These are phyloP conservation scores for Mongoloraphidia duomilia DNA, from an alignment of 2,888 invertebrate species.

Conservation along the genomic window DNA sequence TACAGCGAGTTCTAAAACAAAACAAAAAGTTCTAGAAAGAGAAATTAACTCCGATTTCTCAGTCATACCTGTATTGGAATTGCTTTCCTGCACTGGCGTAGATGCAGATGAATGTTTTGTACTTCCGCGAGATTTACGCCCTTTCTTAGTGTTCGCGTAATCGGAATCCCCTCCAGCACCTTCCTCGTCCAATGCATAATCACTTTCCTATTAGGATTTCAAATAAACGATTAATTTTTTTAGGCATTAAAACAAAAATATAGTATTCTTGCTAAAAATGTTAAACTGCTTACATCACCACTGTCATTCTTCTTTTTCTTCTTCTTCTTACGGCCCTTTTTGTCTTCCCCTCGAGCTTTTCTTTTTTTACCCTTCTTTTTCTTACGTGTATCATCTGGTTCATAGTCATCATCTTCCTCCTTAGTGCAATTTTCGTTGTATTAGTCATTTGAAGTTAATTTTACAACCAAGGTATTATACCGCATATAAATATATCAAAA, in stretches of 20 bases:
- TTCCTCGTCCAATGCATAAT: constrained; percentile 48
- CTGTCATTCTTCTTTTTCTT: constrained; percentile 89
- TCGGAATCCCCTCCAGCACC: constrained; percentile 64
- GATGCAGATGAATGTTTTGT: constrained; percentile 29
- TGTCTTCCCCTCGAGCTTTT: constrained; percentile 78
- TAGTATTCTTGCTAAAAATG: too few species aligned
- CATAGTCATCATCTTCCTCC: constrained; percentile 80
- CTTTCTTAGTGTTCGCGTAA: constrained; percentile 52
- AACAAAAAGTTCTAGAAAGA: too few species aligned
- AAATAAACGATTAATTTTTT: not conserved
- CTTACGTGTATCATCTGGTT: constrained; percentile 68
- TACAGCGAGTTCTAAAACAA: too few species aligned
- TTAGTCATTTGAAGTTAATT: constrained; percentile 1
- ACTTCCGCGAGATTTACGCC: constrained; percentile 39
- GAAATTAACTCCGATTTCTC: too few species aligned
- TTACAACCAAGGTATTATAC: too few species aligned
- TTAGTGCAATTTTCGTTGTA: constrained; percentile 17
- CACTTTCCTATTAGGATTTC: constrained; percentile 48
- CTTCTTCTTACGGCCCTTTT: constrained; percentile 88
- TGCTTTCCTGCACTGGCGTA: constrained; percentile 36
- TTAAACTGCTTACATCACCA: constrained; percentile 45
- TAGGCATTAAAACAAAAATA: not conserved
- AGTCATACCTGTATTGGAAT: too few species aligned
- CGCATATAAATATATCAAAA: too few species aligned
- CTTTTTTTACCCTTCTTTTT: constrained; percentile 91